Base-by-base conservation (phyloP, 1,140 invertebrate species). In the Oppia nitens region DNA sequence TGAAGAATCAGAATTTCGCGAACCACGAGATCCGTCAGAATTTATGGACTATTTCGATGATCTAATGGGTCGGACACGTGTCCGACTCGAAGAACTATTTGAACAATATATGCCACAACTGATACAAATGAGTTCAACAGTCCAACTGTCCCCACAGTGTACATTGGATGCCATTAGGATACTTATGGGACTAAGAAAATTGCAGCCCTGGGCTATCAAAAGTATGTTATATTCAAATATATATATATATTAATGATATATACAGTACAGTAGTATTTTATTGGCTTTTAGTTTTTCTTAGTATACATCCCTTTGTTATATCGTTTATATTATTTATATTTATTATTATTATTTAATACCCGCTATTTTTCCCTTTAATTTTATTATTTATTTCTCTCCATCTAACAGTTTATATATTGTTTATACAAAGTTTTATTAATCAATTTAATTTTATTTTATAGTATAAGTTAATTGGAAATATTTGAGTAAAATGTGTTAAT, bases 141-240 rank as follows among this genome's bases (percentile, higher is more conserved):
- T 58, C 4, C 4, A 4, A 9, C 25, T 58, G 12, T 58, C 56
- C 3, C 45, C 45, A 23, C 3, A 21, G 9, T 58, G 56, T 25
- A 54, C 56, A 4, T 27, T 24, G 9, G 56, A 58, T 29, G 24
- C 50, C 12, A 11, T 58, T 21, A 54, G 56, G 56, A 26, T 62
- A 49, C 28, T 57, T 0, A 29, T 50, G 6, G 63, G 60, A 28
- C 26, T 64, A 23, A 51, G 60, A 17, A 57, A 59, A 28, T 54
- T 62, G 25, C 57, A 64, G 47, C 62, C 62, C 23, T 64, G 63
- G 63, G 63, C 63, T 9, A 28, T 64, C 11, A 64, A 55, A 57
- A 59, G 62, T 64, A 61, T 61, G 62, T 60, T 27, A 14, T 49
- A 40, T 40, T 40, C 6, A 40, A 40, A 6, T 40, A 9, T 40